phyloP scores from a whole-genome alignment of 2,888 invertebrate species.

The Globia sparganii region DNA sequence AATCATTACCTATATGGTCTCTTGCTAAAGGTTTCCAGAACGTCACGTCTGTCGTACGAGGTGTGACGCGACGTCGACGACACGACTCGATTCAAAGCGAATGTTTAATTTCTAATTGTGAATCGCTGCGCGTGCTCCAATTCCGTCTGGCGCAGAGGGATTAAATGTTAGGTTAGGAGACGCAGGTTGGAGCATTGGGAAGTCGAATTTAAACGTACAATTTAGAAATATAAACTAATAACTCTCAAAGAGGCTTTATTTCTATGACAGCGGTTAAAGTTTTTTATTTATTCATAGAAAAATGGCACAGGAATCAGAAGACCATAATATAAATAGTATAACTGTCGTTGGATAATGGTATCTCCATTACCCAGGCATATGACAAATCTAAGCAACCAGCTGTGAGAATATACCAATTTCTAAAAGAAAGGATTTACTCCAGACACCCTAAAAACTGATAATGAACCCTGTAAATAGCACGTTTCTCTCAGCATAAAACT shows the following conservation, averaged over 20 bases:
- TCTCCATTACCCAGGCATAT: neutral
- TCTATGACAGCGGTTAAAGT: neutral
- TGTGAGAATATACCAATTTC: neutral
- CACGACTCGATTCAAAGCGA: constrained; percentile 61
- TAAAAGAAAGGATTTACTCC: neutral
- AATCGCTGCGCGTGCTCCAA: constrained; percentile 69
- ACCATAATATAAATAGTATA: neutral
- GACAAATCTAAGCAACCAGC: neutral
- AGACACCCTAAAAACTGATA: neutral
- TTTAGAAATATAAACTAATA: constrained; percentile 22
- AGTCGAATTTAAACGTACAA: constrained; percentile 18
- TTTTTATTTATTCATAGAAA: neutral
- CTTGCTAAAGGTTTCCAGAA: neutral
- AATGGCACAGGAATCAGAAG: neutral
- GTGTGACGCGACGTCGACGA: constrained; percentile 1
- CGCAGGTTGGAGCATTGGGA: constrained; percentile 19
- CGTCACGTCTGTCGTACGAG: neutral
- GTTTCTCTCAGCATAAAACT: constrained; percentile 14
- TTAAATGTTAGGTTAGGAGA: constrained; percentile 58
- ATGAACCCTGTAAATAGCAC: neutral
- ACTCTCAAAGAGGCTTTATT: constrained; percentile 1
- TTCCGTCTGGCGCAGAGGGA: constrained; percentile 64
- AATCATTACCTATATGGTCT: constrained; percentile 8
- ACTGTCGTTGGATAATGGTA: neutral
- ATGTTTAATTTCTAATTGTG: constrained; percentile 77